Evolutionary conservation across 2,797 vertebrate species (phyloP).

Genomic region (Anniella stebbinsi): DNA sequence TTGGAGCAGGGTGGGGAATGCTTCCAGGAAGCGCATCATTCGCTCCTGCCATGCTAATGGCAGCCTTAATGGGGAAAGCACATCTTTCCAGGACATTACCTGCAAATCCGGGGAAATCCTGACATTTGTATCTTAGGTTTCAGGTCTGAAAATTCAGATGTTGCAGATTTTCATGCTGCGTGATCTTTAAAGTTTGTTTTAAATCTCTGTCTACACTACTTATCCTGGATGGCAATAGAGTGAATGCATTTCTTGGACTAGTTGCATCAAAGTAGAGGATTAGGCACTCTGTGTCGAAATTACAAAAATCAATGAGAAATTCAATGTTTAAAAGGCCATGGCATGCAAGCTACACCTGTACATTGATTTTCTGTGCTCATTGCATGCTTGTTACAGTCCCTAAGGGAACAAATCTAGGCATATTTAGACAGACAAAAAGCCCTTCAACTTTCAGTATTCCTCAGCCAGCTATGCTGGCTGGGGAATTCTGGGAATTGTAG

Average conservation of each 20-base stretch:
- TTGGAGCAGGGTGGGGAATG: too few relatives aligned
- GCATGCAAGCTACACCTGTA: not conserved
- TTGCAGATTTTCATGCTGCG: not conserved
- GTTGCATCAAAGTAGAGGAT: not conserved
- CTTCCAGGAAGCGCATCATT: too few relatives aligned
- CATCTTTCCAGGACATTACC: too few relatives aligned
- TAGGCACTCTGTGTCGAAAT: not conserved
- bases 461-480: too few relatives aligned
- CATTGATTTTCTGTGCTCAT: slow-evolving; percentile 1
- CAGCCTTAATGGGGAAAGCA: too few relatives aligned
- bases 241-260: not conserved
- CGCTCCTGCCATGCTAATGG: too few relatives aligned
- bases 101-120: too few relatives aligned
- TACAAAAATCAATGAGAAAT: slow-evolving; percentile 7
- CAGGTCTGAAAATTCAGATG: not conserved
- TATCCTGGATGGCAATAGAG: not conserved
- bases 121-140: not conserved
- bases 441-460: too few relatives aligned
- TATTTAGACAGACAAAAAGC: too few relatives aligned
- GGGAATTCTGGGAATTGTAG: too few relatives aligned
- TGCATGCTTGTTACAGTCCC: not conserved
- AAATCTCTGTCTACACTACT: not conserved
- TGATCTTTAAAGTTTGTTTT: not conserved
- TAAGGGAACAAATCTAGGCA: not conserved
- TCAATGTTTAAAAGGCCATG: slow-evolving; percentile 5